A percentile compares a stretch with the other conserved stretches of the same genome.
Evolutionary conservation across 2,888 invertebrate species (phyloP).

Genomic region (Onthophagus sagittarius): DNA sequence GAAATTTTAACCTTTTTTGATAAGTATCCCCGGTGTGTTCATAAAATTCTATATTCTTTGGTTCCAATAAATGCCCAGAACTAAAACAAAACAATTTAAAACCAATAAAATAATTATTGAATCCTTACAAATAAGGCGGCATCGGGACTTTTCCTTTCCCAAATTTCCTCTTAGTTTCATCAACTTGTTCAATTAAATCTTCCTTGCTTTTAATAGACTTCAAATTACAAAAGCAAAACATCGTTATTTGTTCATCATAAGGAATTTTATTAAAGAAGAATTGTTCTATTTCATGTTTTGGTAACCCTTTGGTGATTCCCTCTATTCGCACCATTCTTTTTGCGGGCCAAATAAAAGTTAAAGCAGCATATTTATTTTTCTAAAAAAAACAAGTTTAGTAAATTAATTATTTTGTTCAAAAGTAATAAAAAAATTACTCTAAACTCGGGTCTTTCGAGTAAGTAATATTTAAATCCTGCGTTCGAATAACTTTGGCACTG

Average conservation of each 20-base stretch:
- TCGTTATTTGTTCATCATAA: background rate
- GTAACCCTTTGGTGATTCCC: background rate
- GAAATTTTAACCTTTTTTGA: conserved; percentile 11
- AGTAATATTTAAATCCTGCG: background rate
- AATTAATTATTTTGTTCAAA: background rate
- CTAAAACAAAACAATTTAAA: background rate
- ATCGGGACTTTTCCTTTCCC: background rate
- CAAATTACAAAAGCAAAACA: background rate
- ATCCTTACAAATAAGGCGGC: background rate
- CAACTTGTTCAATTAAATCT: background rate
- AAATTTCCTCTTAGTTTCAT: background rate
- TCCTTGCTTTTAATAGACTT: background rate
- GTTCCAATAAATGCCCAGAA: conserved; percentile 10
- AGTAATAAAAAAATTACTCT: background rate
- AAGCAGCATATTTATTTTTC: conserved; percentile 1
- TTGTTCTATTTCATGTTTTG: background rate
- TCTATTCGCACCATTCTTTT: conserved; percentile 9
- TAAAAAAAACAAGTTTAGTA: background rate
- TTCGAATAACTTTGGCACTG: background rate
- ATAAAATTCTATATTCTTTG: conserved; percentile 16
- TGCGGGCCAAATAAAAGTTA: conserved; percentile 13
- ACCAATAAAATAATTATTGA: background rate
- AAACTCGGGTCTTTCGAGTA: background rate
- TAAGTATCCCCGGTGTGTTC: background rate
- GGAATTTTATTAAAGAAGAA: background rate